Base-by-base conservation (phyloP, 1,140 invertebrate genomes). In the Scylla paramamosain region DNA sequence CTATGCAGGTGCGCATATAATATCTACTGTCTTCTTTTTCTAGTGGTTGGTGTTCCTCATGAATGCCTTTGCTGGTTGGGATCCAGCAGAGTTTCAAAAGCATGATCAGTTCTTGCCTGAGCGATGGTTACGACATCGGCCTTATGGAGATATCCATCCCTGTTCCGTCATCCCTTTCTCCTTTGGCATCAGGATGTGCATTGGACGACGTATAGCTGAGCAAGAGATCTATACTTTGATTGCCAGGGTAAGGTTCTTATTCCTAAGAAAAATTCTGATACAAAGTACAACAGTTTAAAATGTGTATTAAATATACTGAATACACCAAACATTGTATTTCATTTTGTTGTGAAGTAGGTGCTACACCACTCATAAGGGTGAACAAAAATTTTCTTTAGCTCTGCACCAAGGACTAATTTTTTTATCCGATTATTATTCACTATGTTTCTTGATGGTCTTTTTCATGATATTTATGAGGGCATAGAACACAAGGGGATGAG, bases 71-170 rank as follows among this genome's bases (percentile, higher is more conserved):
- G 39, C 91, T 39, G 48, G 29, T 48, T 48, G 31, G 52, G 94
- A 95, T 82, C 91, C 87, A 10, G 20, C 10, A 29, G 31, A 92
- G 29, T 92, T 92, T 28, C 12, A 83, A 25, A 82, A 59, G 2
- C 20, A n/a, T 10, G 14, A 48, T 20, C 89, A 95, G 16, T 95
- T 95, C 48, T 0, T 95, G 8, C 94, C 94, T 4, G 94, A 95
- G 0, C 91, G 94, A 29, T 95, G 94, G 94, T 25, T 95, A 14
- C 90, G 91, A 4, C 91, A 95, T 82, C 82, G 59, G 20, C 94
- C 94, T 10, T 59, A 92, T 10, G 94, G 94, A 6, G 14, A 31
- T 8, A 95, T 95, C 14, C 94, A 95, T 29, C 94, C 94, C 48
- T 92, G 77, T 48, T 83, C 91, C 52, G 67, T 84, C 45, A 25